Conservation (phyloP, 37 sponge, comb jelly and placozoan genomes). For the Aphrocallistes beatrix region DNA sequence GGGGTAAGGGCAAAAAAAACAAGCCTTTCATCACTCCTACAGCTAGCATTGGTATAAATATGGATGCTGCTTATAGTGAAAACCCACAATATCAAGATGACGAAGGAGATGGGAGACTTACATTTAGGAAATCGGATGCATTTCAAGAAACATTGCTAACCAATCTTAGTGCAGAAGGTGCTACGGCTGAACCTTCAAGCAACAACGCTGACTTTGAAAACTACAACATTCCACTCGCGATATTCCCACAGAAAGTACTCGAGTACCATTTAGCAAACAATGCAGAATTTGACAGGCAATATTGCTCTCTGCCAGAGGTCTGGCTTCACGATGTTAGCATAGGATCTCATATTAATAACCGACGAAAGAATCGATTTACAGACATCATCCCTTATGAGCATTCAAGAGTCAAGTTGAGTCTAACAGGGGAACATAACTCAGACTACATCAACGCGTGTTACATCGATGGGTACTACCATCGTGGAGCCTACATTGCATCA, state of each 20-base stretch:
- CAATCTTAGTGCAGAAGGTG: no score
- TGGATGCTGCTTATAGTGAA: no score
- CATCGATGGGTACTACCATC: not conserved
- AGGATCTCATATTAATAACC: not conserved
- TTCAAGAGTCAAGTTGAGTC: not conserved
- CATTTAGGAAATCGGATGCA: not conserved
- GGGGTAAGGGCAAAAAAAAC: no score
- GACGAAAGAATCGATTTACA: not conserved
- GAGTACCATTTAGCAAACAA: constrained; percentile 15
- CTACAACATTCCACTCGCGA: not conserved
- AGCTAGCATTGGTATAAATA: no score
- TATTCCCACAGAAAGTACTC: not conserved
- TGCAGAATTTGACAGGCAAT: constrained; percentile 11
- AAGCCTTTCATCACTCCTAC: no score
- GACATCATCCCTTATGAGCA: constrained; percentile 7
- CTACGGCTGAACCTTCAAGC: not conserved
- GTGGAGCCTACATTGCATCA: not conserved
- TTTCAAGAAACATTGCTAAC: not conserved
- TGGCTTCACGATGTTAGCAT: not conserved
- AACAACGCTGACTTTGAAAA: not conserved
- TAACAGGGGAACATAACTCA: not conserved
- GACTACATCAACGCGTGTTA: constrained; percentile 11
- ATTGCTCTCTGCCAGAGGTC: not conserved
- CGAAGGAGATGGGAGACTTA: not conserved
- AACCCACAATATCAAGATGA: no score